phyloP scores from a whole-genome alignment of 2,888 invertebrate species.

The Dicranocentrus wangi region DNA sequence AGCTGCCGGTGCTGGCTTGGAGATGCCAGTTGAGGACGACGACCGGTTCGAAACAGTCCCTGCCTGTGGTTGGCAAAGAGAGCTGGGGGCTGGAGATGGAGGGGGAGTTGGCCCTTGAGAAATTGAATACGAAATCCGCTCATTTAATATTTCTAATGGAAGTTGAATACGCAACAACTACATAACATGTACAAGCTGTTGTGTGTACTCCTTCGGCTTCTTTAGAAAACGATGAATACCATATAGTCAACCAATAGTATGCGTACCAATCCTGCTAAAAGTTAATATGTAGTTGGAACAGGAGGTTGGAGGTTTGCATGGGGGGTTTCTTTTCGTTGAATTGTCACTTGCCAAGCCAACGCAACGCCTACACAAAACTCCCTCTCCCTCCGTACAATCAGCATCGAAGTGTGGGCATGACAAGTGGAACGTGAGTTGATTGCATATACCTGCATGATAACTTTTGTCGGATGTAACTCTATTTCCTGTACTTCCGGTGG shows the following conservation, averaged over 20 bases:
- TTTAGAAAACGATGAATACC: background rate
- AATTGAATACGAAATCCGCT: conserved; percentile 54
- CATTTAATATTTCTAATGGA: conserved; percentile 9
- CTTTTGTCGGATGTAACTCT: conserved; percentile 62
- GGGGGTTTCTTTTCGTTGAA: too few relatives aligned
- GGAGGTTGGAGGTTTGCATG: too few relatives aligned
- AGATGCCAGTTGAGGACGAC: conserved; percentile 40
- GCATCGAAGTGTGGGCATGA: conserved; percentile 28
- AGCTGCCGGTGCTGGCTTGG: conserved; percentile 45
- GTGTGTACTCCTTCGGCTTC: background rate
- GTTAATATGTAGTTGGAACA: background rate
- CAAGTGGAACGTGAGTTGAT: conserved; percentile 62
- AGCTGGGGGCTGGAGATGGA: conserved; percentile 72
- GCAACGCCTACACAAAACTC: conserved; percentile 14
- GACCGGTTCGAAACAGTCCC: conserved; percentile 41
- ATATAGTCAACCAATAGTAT: background rate
- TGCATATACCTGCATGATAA: conserved; percentile 63
- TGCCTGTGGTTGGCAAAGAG: conserved; percentile 63
- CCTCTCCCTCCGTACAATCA: background rate
- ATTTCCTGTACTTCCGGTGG: conserved; percentile 62
- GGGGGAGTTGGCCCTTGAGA: conserved; percentile 72
- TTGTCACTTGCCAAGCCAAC: too few relatives aligned
- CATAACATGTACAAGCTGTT: too few relatives aligned
- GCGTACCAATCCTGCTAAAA: background rate
- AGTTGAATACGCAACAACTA: too few relatives aligned